These are phyloP conservation scores for Brachyptera risi DNA, from an alignment of 2,888 invertebrate genomes.

Conservation along the genomic window DNA sequence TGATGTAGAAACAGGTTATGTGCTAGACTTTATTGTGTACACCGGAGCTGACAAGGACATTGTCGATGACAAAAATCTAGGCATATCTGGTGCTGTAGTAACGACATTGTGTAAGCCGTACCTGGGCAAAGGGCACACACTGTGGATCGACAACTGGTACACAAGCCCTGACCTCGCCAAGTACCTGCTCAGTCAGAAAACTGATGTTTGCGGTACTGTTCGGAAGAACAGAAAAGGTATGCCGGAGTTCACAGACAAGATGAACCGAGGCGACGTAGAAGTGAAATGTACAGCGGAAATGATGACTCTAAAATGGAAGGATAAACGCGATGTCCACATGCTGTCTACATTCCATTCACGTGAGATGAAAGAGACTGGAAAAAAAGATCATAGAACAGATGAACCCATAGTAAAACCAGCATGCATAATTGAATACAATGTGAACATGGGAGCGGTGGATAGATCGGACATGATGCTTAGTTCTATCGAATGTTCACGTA, in stretches of 20 bases:
- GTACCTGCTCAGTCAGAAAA: slow-evolving; percentile 25
- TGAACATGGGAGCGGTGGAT: slow-evolving; percentile 40
- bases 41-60: too few relatives aligned
- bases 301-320: slow-evolving; percentile 39
- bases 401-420: slow-evolving; percentile 34
- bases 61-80: too few relatives aligned
- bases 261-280: slow-evolving; percentile 22
- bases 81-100: too few relatives aligned
- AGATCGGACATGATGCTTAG: slow-evolving; percentile 39
- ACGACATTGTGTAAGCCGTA: slow-evolving; percentile 32
- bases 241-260: slow-evolving; percentile 33
- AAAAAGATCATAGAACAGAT: slow-evolving; percentile 30
- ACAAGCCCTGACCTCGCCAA: slow-evolving; percentile 32
- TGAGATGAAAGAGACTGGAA: slow-evolving; percentile 34
- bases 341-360: slow-evolving; percentile 37
- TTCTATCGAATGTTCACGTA: slow-evolving; percentile 37
- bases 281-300: neutral
- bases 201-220: slow-evolving; percentile 36
- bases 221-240: slow-evolving; percentile 35
- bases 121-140: slow-evolving; percentile 30
- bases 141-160: slow-evolving; percentile 38
- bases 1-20: too few relatives aligned
- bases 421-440: slow-evolving; percentile 38
- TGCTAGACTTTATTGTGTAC: too few relatives aligned
- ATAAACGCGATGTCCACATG: slow-evolving; percentile 39